Evolutionary conservation across 2,888 invertebrate species (phyloP), one percentile per base, ranked within the genome.

Genomic region (Standfussiana lucernea): DNA sequence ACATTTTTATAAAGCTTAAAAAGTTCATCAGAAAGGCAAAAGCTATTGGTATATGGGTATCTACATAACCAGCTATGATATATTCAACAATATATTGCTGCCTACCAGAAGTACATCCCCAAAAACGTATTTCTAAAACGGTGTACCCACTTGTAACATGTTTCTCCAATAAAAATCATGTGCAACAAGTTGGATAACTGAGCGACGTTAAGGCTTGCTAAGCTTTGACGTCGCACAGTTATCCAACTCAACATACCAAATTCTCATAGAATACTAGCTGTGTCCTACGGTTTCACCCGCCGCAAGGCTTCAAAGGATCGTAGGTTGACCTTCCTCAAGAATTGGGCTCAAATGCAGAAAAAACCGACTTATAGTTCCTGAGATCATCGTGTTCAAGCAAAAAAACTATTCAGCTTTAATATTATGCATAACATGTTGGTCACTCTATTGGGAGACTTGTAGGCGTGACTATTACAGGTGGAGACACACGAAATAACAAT

Each of bases 401-500:
- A 50, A n/a, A 53, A 53, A 53, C n/a, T 53, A 11, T 13, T 53
- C 28, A 61, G 32, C 8, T 61, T 21, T 35, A 11, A 35, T 56
- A 35, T 24, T 24, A 37, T 13, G 6, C 62, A 37, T 62, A 61
- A 35, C 32, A 61, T 24, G 35, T 35, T 61, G 35, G 21, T 21
- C 5, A 61, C 5, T 13, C 37, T 7, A 24, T 37, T 62, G 15
- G 0, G 5, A 35, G 24, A 59, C 21, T 24, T 35, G 11, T 11
- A 24, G 37, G 24, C 24, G 24, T 62, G 21, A 62, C 6, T 62
- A 21, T 24, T 62, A 62, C 24, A 37, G 24, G 61, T 61, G 32
- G 5, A 21, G 24, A 64, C 15, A 40, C 40, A 53, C 15, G 21
- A 53, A 77, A 61, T 62, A 42, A 79, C 64, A 62, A 68, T 53